Conservation (phyloP, 2,113 vertebrate species). For the Mesocricetus auratus region DNA sequence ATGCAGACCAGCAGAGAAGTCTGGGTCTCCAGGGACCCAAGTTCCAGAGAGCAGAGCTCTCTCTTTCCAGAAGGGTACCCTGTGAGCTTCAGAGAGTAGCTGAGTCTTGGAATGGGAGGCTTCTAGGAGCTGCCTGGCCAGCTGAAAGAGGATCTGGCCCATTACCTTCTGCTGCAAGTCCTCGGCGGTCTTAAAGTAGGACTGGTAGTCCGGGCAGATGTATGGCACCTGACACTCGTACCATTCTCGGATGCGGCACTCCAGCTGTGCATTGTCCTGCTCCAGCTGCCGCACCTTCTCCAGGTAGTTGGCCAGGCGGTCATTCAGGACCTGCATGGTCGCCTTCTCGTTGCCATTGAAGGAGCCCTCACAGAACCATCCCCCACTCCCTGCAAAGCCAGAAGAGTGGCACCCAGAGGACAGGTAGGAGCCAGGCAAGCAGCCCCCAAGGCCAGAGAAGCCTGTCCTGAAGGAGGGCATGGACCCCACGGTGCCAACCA, state of each 20-base stretch:
- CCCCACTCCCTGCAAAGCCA: conserved; percentile 58
- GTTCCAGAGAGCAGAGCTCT: not conserved
- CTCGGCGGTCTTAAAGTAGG: conserved; percentile 78
- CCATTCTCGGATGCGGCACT: conserved; percentile 94
- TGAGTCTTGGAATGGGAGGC: not conserved
- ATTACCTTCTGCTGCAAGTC: conserved; percentile 82
- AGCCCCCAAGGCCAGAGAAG: conserved; percentile 60
- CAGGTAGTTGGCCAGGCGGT: conserved; percentile 94
- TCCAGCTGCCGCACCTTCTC: conserved; percentile 94
- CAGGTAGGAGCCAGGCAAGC: conserved; percentile 59
- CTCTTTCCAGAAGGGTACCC: not conserved
- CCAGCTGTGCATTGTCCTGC: conserved; percentile 91
- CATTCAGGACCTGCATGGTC: conserved; percentile 97
- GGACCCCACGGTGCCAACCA: conserved; percentile 53
- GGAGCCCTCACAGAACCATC: conserved; percentile 66
- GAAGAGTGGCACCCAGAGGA: conserved; percentile 7
- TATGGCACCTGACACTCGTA: conserved; percentile 71
- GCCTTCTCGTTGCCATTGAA: conserved; percentile 87
- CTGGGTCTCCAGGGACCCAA: not conserved
- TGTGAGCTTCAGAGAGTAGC: not conserved
- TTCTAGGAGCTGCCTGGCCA: not conserved
- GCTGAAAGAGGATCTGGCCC: not conserved
- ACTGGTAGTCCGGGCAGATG: conserved; percentile 74
- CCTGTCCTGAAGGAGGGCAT: conserved; percentile 67
- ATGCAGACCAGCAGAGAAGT: not conserved